Percentiles rank a stretch among this genome's conserved stretches.
These are phyloP conservation scores for Cervus canadensis DNA, from an alignment of 2,113 vertebrate genomes.

Conservation along the genomic window DNA sequence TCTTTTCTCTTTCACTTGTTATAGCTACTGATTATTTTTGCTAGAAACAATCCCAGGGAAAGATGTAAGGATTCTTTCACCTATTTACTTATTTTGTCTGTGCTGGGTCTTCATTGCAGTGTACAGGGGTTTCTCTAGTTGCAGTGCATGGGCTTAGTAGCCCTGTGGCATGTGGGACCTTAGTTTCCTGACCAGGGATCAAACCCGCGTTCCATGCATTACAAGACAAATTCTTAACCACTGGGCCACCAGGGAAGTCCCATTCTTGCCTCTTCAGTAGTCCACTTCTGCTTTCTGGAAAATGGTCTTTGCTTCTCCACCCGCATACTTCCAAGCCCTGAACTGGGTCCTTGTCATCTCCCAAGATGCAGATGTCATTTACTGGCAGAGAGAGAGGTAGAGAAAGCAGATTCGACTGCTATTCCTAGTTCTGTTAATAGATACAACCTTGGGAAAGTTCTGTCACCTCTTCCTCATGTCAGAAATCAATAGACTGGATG, in stretches of 20 bases:
- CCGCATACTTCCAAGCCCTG: neutral
- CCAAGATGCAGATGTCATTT: neutral
- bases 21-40: neutral
- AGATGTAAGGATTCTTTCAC: neutral
- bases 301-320: neutral
- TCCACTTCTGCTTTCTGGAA: neutral
- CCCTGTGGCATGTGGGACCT: neutral
- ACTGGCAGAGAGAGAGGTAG: neutral
- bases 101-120: neutral
- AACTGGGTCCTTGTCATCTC: neutral
- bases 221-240: neutral
- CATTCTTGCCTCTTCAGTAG: neutral
- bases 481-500: neutral
- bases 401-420: neutral
- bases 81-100: neutral
- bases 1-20: neutral
- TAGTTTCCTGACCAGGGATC: neutral
- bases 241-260: neutral
- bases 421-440: neutral
- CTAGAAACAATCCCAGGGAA: neutral
- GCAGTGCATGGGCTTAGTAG: neutral
- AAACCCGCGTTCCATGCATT: neutral
- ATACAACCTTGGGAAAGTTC: neutral
- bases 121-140: neutral
- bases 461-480: neutral